Evolutionary conservation across 2,888 invertebrate genomes (phyloP), one percentile per base, ranked within the genome.

Genomic region (Saturnia japonica): DNA sequence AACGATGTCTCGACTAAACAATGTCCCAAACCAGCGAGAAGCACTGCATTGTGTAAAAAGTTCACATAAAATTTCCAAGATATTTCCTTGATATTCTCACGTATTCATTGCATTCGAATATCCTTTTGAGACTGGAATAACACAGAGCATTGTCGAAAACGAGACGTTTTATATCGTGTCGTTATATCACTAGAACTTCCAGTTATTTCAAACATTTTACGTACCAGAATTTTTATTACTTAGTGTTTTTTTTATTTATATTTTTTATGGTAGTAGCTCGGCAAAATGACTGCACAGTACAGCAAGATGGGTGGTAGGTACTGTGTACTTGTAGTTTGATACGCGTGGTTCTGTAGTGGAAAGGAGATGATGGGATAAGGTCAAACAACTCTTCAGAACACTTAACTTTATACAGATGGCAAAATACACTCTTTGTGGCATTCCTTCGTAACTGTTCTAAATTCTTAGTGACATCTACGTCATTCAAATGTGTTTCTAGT

Each of bases 51-150:
- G 86, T 86, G 87, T 85, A 85, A 83, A 86, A 88, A 87, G 81
- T 84, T 85, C 78, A 77, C 80, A 76, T 82, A 78, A 81, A 84
- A 87, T 85, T 84, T 87, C 79, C 78, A 80, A 78, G 80, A 85
- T 80, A 83, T 83, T 83, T 79, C 80, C 75, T 78, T 77, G 81
- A 85, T 83, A 90, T 89, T 88, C 86, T 87, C 86, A 76, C 77
- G 84, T 85, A 86, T 88, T 90, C 90, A 88, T 91, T 91, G 91
- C 89, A 88, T 91, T 88, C 86, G 86, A 86, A 91, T 90, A 91
- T 91, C 88, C 88, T 90, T 90, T 91, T 86, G 86, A 88, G 88
- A 90, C 89, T 90, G 89, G 84, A 89, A 89, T 87, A 90, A 89
- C 88, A 88, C 91, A 92, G 91, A 91, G 89, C 88, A 88, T 88